These are phyloP conservation scores for Sterna hirundo DNA, from an alignment of 2,113 vertebrate genomes.

Conservation along the genomic window DNA sequence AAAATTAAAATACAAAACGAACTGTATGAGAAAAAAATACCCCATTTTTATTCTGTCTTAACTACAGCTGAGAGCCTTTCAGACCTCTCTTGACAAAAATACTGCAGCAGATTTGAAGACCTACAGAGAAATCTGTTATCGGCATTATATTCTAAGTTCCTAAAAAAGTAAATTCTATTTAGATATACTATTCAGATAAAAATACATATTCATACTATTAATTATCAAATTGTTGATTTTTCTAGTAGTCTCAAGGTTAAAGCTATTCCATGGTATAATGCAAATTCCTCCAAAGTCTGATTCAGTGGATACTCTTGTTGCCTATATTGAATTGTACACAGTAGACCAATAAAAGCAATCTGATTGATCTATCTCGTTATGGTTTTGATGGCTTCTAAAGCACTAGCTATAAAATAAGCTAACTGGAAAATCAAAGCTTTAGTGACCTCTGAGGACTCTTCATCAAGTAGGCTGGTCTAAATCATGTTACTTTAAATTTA, in stretches of 20 bases:
- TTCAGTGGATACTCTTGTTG: slow-evolving; percentile 61
- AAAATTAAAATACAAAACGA: background rate
- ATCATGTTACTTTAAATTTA: slow-evolving; percentile 73
- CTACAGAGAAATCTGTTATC: background rate
- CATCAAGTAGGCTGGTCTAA: slow-evolving; percentile 68
- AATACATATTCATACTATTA: slow-evolving; percentile 43
- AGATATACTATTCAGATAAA: background rate
- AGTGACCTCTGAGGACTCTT: slow-evolving; percentile 75
- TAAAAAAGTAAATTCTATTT: background rate
- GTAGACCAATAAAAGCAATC: slow-evolving; percentile 74
- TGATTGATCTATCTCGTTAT: slow-evolving; percentile 75
- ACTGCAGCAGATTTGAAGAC: background rate
- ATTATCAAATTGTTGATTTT: slow-evolving; percentile 55
- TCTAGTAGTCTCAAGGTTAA: slow-evolving; percentile 67
- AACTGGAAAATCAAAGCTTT: slow-evolving; percentile 79
- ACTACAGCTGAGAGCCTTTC: background rate
- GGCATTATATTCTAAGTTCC: background rate
- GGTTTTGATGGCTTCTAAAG: slow-evolving; percentile 73
- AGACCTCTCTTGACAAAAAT: background rate
- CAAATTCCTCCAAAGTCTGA: slow-evolving; percentile 59
- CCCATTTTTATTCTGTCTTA: background rate
- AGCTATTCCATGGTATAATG: background rate
- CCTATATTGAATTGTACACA: slow-evolving; percentile 62
- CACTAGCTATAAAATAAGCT: slow-evolving; percentile 75
- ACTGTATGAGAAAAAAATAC: background rate